Percentiles rank a stretch among this genome's conserved stretches.
Evolutionary conservation across 2,113 vertebrate species (phyloP).

Genomic region (Electrona antarctica): DNA sequence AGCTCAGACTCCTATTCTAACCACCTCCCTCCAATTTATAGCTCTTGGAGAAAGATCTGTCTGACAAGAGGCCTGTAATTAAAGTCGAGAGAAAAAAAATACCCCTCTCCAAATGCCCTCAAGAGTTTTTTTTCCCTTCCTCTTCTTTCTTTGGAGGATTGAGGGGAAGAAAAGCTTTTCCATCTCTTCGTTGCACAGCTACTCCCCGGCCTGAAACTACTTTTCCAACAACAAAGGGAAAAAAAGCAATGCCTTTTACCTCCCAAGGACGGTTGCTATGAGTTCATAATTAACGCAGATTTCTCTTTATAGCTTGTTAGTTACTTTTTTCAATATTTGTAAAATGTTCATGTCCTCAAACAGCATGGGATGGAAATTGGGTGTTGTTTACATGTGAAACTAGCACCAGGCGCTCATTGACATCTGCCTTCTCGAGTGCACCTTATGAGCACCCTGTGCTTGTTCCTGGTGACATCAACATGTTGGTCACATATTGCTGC

Average conservation of each 20-base stretch:
- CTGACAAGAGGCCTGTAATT: constrained; percentile 78
- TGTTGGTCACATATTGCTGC: constrained; percentile 26
- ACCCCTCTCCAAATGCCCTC: constrained; percentile 58
- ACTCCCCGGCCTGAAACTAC: not conserved
- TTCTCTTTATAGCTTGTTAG: constrained; percentile 9
- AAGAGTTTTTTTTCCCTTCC: constrained; percentile 40
- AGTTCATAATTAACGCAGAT: not conserved
- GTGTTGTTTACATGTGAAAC: not conserved
- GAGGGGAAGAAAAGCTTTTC: constrained; percentile 40
- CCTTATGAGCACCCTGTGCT: not conserved
- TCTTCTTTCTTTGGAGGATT: constrained; percentile 36
- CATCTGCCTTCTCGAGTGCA: not conserved
- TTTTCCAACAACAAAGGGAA: not conserved
- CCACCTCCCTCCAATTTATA: constrained; percentile 75
- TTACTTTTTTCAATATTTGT: no score
- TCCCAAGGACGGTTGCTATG: constrained; percentile 9
- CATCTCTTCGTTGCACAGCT: constrained; percentile 22
- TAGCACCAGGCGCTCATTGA: not conserved
- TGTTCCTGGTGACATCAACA: constrained; percentile 8
- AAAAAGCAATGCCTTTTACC: constrained; percentile 16
- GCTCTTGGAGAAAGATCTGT: constrained; percentile 78
- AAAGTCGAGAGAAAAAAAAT: constrained; percentile 60
- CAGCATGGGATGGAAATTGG: not conserved
- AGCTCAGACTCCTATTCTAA: constrained; percentile 60
- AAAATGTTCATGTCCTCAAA: not conserved